phyloP scores from a whole-genome alignment of 64 coral and sea anemone genomes.

The Acropora yongei region DNA sequence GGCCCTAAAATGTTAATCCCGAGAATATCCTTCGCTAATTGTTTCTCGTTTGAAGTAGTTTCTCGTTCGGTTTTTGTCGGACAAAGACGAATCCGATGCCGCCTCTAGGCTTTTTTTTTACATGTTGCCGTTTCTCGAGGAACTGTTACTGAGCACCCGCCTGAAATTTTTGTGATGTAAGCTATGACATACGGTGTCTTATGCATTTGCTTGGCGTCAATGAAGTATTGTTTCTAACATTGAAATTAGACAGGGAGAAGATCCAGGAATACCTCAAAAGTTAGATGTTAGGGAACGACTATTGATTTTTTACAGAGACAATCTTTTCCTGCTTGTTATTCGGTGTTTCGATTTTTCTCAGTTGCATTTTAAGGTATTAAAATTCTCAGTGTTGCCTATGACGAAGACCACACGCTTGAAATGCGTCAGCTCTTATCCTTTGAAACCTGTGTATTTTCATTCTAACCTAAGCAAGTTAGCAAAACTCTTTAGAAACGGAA shows the following conservation, averaged over 20 bases:
- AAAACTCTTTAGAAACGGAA: no score
- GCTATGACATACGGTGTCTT: slow-evolving; percentile 8
- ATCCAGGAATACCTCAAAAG: slow-evolving; percentile 6
- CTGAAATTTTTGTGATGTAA: not conserved
- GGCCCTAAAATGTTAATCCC: not conserved
- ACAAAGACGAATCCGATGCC: not conserved
- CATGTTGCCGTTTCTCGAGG: not conserved
- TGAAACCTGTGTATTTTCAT: no score
- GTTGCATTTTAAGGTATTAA: no score
- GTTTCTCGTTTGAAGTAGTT: not conserved
- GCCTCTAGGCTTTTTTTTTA: not conserved
- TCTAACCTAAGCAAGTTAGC: no score
- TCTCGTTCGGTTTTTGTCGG: not conserved
- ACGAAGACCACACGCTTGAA: no score
- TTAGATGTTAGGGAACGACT: slow-evolving; percentile 9
- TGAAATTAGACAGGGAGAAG: not conserved
- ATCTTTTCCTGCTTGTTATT: not conserved
- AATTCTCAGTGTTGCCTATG: no score
- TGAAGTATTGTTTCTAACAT: not conserved
- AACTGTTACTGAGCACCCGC: not conserved
- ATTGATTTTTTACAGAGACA: slow-evolving; percentile 7
- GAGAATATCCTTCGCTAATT: not conserved
- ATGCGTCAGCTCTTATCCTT: no score
- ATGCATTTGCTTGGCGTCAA: not conserved
- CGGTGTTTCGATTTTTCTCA: no score